These are phyloP conservation scores for Petrophora chlorosata DNA, from an alignment of 2,888 invertebrate species.

Conservation along the genomic window DNA sequence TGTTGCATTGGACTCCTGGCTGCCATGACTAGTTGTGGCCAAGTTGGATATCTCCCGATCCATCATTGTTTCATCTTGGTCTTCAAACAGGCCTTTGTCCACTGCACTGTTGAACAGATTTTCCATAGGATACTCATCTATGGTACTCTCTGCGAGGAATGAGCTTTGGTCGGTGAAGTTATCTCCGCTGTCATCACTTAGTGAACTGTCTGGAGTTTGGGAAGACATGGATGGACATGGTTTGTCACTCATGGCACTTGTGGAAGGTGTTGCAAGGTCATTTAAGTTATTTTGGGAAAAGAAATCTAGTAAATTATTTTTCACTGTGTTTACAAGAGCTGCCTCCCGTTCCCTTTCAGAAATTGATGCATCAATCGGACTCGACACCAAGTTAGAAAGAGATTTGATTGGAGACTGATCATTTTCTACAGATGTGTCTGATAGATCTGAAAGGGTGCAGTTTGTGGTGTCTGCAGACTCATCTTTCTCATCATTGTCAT, in stretches of 20 bases:
- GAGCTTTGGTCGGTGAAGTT: constrained; percentile 78
- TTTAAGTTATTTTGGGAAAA: constrained; percentile 66
- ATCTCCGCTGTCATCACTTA: constrained; percentile 75
- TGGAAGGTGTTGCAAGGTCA: constrained; percentile 64
- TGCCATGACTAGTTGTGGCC: constrained; percentile 76
- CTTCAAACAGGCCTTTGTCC: constrained; percentile 76
- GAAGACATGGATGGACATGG: constrained; percentile 59
- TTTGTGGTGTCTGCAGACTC: constrained; percentile 62
- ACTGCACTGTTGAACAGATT: constrained; percentile 79
- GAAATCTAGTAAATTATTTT: constrained; percentile 75
- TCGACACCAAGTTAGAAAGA: constrained; percentile 85
- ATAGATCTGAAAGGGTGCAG: constrained; percentile 63
- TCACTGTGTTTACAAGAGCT: constrained; percentile 64
- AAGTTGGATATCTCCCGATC: constrained; percentile 78
- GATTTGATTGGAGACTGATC: constrained; percentile 86
- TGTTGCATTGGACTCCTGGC: constrained; percentile 65
- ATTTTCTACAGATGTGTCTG: constrained; percentile 67
- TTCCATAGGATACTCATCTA: constrained; percentile 81
- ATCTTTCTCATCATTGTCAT: constrained; percentile 55
- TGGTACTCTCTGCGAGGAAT: constrained; percentile 76
- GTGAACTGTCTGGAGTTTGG: constrained; percentile 70
- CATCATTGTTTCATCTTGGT: constrained; percentile 77
- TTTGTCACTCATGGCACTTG: constrained; percentile 63
- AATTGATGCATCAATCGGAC: constrained; percentile 67
- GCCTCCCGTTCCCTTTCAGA: constrained; percentile 51